Evolutionary conservation across 2,113 vertebrate species (phyloP).

Genomic region (Tychaedon coryphoeus): DNA sequence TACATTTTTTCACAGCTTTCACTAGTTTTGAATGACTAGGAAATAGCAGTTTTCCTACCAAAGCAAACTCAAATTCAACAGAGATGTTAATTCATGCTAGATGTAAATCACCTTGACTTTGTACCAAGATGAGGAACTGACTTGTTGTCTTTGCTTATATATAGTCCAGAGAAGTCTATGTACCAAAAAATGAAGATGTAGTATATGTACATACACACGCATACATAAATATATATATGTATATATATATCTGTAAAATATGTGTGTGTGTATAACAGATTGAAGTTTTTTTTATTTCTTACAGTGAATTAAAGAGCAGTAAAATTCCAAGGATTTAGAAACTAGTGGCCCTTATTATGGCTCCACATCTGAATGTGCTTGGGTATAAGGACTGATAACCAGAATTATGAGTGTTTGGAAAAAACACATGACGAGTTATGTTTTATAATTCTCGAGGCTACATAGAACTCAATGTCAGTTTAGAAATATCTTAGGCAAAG

Average conservation of each 20-base stretch:
- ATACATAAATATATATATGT: background rate
- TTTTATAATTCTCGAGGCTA: background rate
- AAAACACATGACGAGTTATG: rapidly evolving
- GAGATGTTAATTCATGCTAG: background rate
- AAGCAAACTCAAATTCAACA: background rate
- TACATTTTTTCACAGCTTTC: background rate
- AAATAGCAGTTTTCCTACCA: background rate
- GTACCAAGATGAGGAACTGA: background rate
- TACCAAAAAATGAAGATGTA: background rate
- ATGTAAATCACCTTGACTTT: background rate
- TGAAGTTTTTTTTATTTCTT: background rate
- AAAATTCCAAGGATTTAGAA: background rate
- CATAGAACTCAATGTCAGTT: background rate
- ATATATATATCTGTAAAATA: background rate
- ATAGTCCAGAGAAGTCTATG: background rate
- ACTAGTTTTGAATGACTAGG: background rate
- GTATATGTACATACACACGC: background rate
- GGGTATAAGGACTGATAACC: background rate
- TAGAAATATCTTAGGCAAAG: background rate
- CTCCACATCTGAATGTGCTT: background rate
- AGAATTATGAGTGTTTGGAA: background rate
- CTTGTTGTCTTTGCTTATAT: background rate
- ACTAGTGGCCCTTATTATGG: background rate
- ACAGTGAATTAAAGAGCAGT: background rate
- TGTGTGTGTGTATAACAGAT: background rate